A percentile compares a stretch with the other conserved stretches of the same genome.
Evolutionary conservation across 2,888 invertebrate species (phyloP).

Genomic region (Eilema griseolum): DNA sequence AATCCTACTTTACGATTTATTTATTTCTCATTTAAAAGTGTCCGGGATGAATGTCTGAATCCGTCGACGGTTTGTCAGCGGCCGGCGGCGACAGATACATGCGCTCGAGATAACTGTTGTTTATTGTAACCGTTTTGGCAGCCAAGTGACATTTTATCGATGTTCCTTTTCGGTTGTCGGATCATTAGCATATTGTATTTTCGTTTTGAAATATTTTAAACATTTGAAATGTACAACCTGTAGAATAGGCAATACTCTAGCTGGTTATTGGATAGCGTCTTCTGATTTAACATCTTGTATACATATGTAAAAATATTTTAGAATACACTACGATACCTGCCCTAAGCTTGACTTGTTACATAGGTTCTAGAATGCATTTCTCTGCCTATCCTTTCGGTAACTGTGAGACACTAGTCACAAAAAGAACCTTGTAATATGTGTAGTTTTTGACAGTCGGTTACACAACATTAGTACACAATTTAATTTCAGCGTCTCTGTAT

Average conservation of each 20-base stretch:
- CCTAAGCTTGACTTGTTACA: no score
- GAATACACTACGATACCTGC: no score
- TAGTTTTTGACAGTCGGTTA: no score
- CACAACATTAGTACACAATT: no score
- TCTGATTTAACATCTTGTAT: no score
- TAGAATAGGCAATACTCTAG: no score
- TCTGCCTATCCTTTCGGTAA: no score
- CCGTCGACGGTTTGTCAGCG: conserved; percentile 66
- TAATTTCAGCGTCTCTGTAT: no score
- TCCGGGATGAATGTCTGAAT: conserved; percentile 71
- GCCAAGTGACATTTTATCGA: conserved; percentile 53
- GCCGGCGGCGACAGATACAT: conserved; percentile 64
- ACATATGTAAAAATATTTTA: no score
- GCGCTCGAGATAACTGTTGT: conserved; percentile 65
- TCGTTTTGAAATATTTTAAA: conserved; percentile 3
- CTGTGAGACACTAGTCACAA: neutral
- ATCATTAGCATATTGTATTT: conserved; percentile 51
- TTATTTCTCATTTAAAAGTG: conserved; percentile 52
- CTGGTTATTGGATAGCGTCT: neutral
- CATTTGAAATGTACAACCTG: neutral
- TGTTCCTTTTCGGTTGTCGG: conserved; percentile 43
- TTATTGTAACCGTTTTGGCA: conserved; percentile 62
- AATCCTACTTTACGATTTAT: conserved; percentile 31
- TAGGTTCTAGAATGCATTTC: no score
- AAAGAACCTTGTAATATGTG: no score